phyloP scores from a whole-genome alignment of 1,140 invertebrate genomes.

The Cotesia vestalis region DNA sequence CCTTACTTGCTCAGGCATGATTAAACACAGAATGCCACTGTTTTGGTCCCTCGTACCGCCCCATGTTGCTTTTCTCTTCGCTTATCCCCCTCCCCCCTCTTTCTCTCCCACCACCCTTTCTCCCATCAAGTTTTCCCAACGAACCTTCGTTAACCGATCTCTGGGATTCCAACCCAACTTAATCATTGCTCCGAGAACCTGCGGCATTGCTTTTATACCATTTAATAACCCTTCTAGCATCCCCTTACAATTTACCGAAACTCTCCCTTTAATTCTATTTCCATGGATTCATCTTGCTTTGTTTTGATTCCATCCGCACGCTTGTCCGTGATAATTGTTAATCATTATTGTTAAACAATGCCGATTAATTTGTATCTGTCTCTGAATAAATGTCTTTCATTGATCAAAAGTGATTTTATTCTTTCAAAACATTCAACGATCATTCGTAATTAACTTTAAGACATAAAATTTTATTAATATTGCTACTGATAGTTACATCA shows the following conservation, averaged over 20 bases:
- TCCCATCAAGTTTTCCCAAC: slow-evolving; percentile 31
- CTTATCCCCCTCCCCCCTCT: slow-evolving; percentile 22
- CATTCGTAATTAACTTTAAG: too few relatives aligned
- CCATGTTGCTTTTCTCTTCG: slow-evolving; percentile 17
- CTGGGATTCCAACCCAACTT: slow-evolving; percentile 54
- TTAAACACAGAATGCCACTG: slow-evolving; percentile 64
- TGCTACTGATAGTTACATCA: too few relatives aligned
- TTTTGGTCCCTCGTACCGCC: slow-evolving; percentile 45
- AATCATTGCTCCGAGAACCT: slow-evolving; percentile 61
- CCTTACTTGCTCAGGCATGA: slow-evolving; percentile 60
- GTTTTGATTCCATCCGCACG: slow-evolving; percentile 51
- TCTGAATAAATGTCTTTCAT: slow-evolving; percentile 1
- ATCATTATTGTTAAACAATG: slow-evolving; percentile 17
- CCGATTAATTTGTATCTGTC: slow-evolving; percentile 26
- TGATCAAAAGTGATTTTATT: slow-evolving; percentile 1
- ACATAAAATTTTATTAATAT: too few relatives aligned
- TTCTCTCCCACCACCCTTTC: slow-evolving; percentile 5
- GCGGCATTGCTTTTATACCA: slow-evolving; percentile 52
- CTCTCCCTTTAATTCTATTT: slow-evolving; percentile 39
- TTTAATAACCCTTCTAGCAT: slow-evolving; percentile 56
- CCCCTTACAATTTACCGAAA: slow-evolving; percentile 29
- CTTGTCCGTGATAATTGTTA: slow-evolving; percentile 30
- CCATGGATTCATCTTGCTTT: slow-evolving; percentile 54
- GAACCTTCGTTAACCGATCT: slow-evolving; percentile 42
- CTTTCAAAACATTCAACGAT: not conserved